phyloP scores from a whole-genome alignment of 2,113 vertebrate genomes.

The Oophaga pumilio region DNA sequence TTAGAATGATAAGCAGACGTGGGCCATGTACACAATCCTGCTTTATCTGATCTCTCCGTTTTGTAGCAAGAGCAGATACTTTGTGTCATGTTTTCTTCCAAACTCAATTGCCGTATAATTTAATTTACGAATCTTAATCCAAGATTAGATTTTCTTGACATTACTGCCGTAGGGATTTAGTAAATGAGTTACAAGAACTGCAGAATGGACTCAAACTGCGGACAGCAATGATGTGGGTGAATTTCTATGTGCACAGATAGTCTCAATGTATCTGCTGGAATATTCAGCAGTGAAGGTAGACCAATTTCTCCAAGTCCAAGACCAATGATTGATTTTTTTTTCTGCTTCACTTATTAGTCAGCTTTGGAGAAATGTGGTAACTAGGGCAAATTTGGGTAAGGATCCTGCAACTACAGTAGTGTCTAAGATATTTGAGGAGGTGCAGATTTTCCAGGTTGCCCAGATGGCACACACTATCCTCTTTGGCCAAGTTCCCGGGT shows the following conservation, averaged over 20 bases:
- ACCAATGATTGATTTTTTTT: too few relatives aligned
- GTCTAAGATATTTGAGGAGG: too few relatives aligned
- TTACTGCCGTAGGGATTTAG: not conserved
- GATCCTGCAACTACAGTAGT: too few relatives aligned
- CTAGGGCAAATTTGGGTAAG: too few relatives aligned
- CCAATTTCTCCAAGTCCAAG: too few relatives aligned
- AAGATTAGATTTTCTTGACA: constrained; percentile 2
- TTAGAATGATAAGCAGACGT: not conserved
- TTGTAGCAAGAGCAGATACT: not conserved
- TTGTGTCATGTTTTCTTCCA: not conserved
- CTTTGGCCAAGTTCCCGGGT: too few relatives aligned
- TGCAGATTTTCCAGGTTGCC: too few relatives aligned
- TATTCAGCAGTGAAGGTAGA: too few relatives aligned
- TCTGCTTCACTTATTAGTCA: too few relatives aligned
- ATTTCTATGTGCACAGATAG: not conserved
- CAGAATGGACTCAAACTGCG: not conserved
- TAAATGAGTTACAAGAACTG: not conserved
- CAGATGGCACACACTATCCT: too few relatives aligned
- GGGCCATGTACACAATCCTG: not conserved
- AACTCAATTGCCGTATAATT: constrained; percentile 6
- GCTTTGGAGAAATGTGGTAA: too few relatives aligned
- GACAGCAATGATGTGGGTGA: not conserved
- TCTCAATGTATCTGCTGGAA: too few relatives aligned
- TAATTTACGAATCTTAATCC: constrained; percentile 13
- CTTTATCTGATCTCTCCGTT: not conserved